Percentiles rank a stretch among this genome's conserved stretches.
These are phyloP conservation scores for Eutrigla gurnardus DNA, from an alignment of 2,797 vertebrate species.

Conservation along the genomic window DNA sequence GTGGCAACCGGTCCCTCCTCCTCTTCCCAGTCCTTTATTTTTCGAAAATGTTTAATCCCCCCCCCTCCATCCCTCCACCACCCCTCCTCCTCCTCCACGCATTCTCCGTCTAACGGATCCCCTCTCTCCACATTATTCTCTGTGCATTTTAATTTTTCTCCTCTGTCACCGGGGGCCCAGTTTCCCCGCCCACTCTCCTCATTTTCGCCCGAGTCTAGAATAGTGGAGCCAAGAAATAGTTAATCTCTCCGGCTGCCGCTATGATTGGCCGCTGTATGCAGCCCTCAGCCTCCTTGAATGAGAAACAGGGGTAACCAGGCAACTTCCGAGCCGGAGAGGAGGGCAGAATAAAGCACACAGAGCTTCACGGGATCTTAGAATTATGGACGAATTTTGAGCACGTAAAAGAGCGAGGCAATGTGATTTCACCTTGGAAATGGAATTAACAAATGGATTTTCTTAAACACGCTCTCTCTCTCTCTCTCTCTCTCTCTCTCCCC, in stretches of 20 bases:
- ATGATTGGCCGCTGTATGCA: constrained; percentile 81
- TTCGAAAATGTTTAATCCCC: constrained; percentile 80
- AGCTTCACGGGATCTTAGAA: constrained; percentile 56
- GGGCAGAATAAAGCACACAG: constrained; percentile 38
- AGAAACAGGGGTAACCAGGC: constrained; percentile 85
- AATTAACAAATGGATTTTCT: constrained; percentile 82
- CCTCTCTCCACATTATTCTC: constrained; percentile 77
- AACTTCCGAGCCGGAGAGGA: constrained; percentile 79
- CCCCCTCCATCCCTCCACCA: constrained; percentile 59
- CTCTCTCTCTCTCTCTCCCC: constrained; percentile 19
- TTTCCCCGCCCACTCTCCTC: constrained; percentile 81
- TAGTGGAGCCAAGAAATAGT: constrained; percentile 84
- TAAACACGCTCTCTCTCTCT: constrained; percentile 59
- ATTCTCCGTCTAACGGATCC: constrained; percentile 64
- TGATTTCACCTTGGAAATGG: constrained; percentile 78
- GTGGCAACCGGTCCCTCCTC: constrained; percentile 77
- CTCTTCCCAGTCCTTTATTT: constrained; percentile 68
- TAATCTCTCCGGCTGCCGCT: constrained; percentile 81
- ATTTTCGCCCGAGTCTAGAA: constrained; percentile 77
- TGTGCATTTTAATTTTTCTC: constrained; percentile 79
- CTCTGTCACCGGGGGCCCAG: constrained; percentile 73
- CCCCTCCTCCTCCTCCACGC: constrained; percentile 23
- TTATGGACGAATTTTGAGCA: constrained; percentile 57
- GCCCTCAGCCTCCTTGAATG: constrained; percentile 81
- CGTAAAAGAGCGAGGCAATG: constrained; percentile 52